Percentiles rank a stretch among this genome's conserved stretches.
Evolutionary conservation across 2,888 invertebrate species (phyloP).

Genomic region (Spisula subtruncata): DNA sequence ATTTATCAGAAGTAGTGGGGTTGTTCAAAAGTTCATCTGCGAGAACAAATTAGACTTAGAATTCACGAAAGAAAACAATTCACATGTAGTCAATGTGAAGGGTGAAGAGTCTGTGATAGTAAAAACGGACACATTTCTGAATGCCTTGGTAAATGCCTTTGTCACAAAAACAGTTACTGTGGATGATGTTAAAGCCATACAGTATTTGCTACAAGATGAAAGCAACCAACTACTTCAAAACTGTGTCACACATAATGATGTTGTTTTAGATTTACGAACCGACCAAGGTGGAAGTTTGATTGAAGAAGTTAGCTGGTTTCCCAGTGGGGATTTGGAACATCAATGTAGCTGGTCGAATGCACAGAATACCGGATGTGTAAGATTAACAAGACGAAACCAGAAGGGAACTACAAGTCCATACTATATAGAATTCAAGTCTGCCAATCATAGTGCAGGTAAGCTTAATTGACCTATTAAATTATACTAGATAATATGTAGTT

Average conservation of each 20-base stretch:
- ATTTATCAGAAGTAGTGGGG: neutral
- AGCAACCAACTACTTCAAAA: neutral
- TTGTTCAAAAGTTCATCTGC: neutral
- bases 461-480: too few relatives aligned
- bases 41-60: neutral
- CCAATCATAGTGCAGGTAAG: neutral
- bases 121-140: neutral
- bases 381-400: neutral
- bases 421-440: neutral
- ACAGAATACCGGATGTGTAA: neutral
- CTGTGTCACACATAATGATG: constrained; percentile 1
- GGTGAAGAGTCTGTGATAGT: neutral
- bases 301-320: neutral
- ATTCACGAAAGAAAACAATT: neutral
- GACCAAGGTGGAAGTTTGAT: neutral
- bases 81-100: neutral
- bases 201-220: neutral
- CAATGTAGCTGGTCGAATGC: neutral
- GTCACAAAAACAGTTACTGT: neutral
- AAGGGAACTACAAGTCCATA: neutral
- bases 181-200: neutral
- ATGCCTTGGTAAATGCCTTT: neutral
- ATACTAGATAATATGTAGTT: too few relatives aligned
- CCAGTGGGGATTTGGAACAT: neutral
- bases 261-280: neutral